Conservation (phyloP, 2,888 invertebrate species). For the Heliconius charithonia region DNA sequence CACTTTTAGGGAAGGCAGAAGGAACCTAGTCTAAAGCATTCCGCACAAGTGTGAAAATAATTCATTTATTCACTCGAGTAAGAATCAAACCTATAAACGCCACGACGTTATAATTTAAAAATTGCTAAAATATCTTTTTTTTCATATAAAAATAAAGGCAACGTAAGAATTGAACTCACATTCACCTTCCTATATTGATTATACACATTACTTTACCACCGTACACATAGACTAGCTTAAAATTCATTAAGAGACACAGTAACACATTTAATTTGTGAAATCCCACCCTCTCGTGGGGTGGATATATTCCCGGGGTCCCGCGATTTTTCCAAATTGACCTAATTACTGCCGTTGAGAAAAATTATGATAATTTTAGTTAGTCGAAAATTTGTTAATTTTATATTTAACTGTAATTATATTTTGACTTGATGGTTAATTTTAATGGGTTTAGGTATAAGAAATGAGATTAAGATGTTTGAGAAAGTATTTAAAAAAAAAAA, state of each 20-base stretch:
- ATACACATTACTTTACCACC: too few species aligned
- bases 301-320: too few species aligned
- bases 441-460: too few species aligned
- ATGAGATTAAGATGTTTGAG: too few species aligned
- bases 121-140: neutral
- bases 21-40: too few species aligned
- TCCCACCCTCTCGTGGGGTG: slow-evolving; percentile 44
- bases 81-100: neutral
- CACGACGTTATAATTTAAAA: neutral
- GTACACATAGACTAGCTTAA: neutral
- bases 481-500: too few species aligned
- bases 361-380: slow-evolving; percentile 26
- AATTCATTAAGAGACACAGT: neutral
- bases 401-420: neutral
- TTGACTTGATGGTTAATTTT: neutral
- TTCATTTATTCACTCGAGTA: too few species aligned
- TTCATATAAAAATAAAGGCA: neutral
- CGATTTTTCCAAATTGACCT: slow-evolving; percentile 51
- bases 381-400: neutral
- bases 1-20: too few species aligned
- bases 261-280: slow-evolving; percentile 27
- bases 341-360: slow-evolving; percentile 47
- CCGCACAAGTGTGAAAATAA: neutral
- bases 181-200: too few species aligned
- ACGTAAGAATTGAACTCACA: neutral